Base-by-base conservation (phyloP, 2,888 invertebrate species). In the Caenorhabditis plicata region DNA sequence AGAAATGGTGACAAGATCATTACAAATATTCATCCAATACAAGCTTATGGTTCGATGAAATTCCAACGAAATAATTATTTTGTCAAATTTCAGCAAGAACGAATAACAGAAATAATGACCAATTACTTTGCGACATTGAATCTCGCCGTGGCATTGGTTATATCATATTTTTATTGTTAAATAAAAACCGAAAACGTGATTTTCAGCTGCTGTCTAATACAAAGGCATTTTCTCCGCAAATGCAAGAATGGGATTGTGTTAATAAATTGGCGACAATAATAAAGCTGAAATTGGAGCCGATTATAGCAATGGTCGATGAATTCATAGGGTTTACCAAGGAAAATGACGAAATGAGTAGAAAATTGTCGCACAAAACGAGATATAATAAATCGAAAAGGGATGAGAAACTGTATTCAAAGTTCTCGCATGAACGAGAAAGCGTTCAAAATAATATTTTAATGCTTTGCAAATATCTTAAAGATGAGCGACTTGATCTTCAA, bases 401-500 rank as follows among this genome's bases (percentile, higher is more conserved):
- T 22, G 60, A 60, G 23, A 60, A 60, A 25, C 33, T 60, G 29
- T 60, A 49, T 26, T 52, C 51, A 11, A 49, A 42, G 19, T 60
- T 53, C 31, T 49, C 60, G 13, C 49, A 53, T 11, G 53, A 60
- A 38, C 39, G 60, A 20, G 60, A 60, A 53, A 29, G 53, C 0
- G 53, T 60, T n/a, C 60, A 60, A 19, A 53, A 60, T 26, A 49
- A 36, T 19, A 46, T 60, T 27, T 29, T 60, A 4, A 53, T 60
- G 0, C 35, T 60, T 3, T 60, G 60, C 32, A 53, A 53, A 26
- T 27, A 53, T 20, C 45, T 60, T n/a, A 60, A 60, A n/a, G 62
- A 62, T 35, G 62, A 62, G 26, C 48, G 62, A 29, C 49, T 62
- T 26, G 62, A 62, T 49, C 33, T 62, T 11, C 62, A 62, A 38